phyloP scores from a whole-genome alignment of 1,140 invertebrate genomes.

The Steinernema feltiae region DNA sequence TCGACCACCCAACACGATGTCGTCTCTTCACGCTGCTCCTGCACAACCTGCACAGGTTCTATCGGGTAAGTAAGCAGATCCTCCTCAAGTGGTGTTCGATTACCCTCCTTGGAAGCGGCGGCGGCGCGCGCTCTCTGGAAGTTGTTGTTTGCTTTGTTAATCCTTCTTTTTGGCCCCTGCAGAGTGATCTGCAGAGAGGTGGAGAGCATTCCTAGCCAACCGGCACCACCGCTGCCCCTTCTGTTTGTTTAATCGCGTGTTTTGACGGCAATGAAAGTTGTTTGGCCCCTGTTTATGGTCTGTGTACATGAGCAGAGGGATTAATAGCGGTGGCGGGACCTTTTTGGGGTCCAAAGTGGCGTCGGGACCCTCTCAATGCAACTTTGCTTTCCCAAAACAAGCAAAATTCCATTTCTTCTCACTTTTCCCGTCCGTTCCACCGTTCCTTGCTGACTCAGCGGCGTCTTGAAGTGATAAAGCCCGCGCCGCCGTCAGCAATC shows the following conservation, averaged over 20 bases:
- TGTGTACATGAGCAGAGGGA: neutral
- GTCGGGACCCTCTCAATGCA: neutral
- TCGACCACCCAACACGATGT: neutral
- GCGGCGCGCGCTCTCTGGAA: too few relatives aligned
- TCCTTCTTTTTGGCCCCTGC: too few relatives aligned
- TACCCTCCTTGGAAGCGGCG: too few relatives aligned
- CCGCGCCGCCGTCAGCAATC: too few relatives aligned
- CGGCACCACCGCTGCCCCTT: neutral
- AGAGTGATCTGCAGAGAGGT: too few relatives aligned
- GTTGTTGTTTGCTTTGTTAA: neutral
- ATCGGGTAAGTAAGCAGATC: neutral
- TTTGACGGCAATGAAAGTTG: slow-evolving; percentile 14
- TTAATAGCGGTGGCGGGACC: neutral
- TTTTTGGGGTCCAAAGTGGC: neutral
- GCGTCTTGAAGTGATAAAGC: too few relatives aligned
- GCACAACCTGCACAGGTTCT: slow-evolving; percentile 11
- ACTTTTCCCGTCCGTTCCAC: too few relatives aligned
- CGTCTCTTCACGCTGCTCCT: slow-evolving; percentile 5
- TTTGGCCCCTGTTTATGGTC: neutral
- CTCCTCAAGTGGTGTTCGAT: neutral
- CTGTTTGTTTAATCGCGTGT: slow-evolving; percentile 6
- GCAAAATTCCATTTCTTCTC: too few relatives aligned
- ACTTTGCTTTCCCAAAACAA: too few relatives aligned
- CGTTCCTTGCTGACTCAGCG: too few relatives aligned
- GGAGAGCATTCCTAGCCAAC: too few relatives aligned